Percentiles rank a stretch among this genome's conserved stretches.
Evolutionary conservation across 1,140 invertebrate species (phyloP).

Genomic region (Magallana ariakensis): DNA sequence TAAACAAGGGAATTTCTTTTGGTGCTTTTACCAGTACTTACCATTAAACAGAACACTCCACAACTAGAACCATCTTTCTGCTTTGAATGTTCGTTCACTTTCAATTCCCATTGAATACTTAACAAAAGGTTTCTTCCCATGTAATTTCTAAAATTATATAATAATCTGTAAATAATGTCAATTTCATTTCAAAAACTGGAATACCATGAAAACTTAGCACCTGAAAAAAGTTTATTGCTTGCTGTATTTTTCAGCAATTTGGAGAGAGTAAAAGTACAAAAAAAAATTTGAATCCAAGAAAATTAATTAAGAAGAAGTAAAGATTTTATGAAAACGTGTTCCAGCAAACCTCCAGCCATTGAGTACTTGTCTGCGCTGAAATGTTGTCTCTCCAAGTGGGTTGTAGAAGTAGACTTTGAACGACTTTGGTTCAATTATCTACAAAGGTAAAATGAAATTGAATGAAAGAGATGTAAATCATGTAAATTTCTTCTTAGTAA

Average conservation of each 20-base stretch:
- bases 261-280: no score
- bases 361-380: conserved; percentile 20
- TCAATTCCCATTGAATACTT: background rate
- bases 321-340: background rate
- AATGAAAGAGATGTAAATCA: background rate
- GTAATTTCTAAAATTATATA: conserved; percentile 24
- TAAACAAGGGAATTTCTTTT: background rate
- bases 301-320: background rate
- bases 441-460: background rate
- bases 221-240: background rate
- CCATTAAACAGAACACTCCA: conserved; percentile 9
- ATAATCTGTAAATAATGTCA: background rate
- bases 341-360: conserved; percentile 5
- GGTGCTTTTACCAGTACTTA: background rate
- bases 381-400: background rate
- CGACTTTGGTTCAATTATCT: conserved; percentile 25
- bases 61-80: conserved; percentile 2
- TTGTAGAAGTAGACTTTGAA: conserved; percentile 15
- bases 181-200: background rate
- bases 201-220: background rate
- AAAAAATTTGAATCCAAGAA: background rate
- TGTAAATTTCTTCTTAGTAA: background rate
- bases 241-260: no score
- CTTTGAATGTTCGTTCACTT: conserved; percentile 8
- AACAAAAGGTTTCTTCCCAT: conserved; percentile 7